Evolutionary conservation across 1,140 invertebrate species (phyloP).

Genomic region (Rhopalosiphum padi): DNA sequence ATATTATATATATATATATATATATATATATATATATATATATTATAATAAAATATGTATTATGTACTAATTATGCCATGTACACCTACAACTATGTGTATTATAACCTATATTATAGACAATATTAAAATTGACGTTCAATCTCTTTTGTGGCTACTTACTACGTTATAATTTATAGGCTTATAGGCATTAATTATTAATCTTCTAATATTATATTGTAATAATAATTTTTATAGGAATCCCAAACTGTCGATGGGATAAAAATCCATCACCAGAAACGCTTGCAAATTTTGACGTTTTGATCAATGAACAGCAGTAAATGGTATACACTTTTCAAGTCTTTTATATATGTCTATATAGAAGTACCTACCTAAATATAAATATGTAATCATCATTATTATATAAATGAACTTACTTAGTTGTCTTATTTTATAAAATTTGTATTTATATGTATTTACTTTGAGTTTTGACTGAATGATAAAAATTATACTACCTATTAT

Average conservation of each 20-base stretch:
- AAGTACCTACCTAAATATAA: background rate
- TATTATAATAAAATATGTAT: too few relatives aligned
- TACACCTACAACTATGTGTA: too few relatives aligned
- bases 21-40: too few relatives aligned
- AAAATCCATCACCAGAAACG: conserved; percentile 47
- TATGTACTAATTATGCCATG: too few relatives aligned
- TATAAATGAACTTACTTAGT: background rate
- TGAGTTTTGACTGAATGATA: background rate
- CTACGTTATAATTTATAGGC: background rate
- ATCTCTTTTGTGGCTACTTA: too few relatives aligned
- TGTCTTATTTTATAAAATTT: background rate
- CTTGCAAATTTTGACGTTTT: conserved; percentile 38
- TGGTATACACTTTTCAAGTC: background rate
- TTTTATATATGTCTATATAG: background rate
- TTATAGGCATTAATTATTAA: too few relatives aligned
- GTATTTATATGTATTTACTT: background rate
- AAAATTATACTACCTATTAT: background rate
- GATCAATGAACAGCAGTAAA: background rate
- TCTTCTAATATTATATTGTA: background rate
- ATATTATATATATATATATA: too few relatives aligned
- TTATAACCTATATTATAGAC: background rate
- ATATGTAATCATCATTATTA: background rate
- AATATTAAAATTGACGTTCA: background rate
- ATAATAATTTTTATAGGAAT: background rate
- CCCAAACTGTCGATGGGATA: conserved; percentile 29